Base-by-base conservation (phyloP, 1,140 invertebrate genomes). In the Teleopsis dalmanni region DNA sequence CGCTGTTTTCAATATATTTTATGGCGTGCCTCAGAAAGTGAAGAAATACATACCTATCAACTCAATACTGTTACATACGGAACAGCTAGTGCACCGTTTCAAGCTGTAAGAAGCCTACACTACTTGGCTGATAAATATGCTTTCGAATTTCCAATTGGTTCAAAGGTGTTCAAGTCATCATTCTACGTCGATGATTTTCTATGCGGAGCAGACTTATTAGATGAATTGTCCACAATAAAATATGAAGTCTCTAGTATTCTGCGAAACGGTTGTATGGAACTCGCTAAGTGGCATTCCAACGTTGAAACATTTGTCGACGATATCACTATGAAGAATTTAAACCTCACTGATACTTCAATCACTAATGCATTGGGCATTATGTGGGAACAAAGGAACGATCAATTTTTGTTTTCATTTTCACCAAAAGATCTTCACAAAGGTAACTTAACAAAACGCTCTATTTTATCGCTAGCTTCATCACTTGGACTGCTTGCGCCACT, bases 1-100 rank as follows among this genome's bases (percentile, higher is more conserved):
- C 47, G 55, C 10, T 54, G 68, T 23, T 69, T 62, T 37, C 72
- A 76, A 51, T 50, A 60, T 40, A 75, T 76, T 19, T 27, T 76
- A 8, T 76, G 74, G 71, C 50, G 68, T 38, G 26, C 29, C 47
- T 37, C 46, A 22, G 26, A 48, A 18, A 34, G 11, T 10, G 46
- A 2, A 53, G 43, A 6, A 55, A 42, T 8, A 34, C 46, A n/a
- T 49, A 33, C 9, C 46, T n/a, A n/a, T n/a, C n/a, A n/a, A n/a
- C n/a, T n/a, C n/a, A n/a, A n/a, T n/a, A n/a, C n/a, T n/a, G n/a
- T n/a, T n/a, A n/a, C n/a, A n/a, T n/a, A n/a, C n/a, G n/a, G n/a
- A n/a, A n/a, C n/a, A n/a, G n/a, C n/a, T n/a, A n/a, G n/a, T n/a
- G n/a, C n/a, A n/a, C n/a, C n/a, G n/a, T n/a, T n/a, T n/a, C n/a